Conservation (phyloP, 1,140 invertebrate genomes). For the Polypedilum vanderplanki region DNA sequence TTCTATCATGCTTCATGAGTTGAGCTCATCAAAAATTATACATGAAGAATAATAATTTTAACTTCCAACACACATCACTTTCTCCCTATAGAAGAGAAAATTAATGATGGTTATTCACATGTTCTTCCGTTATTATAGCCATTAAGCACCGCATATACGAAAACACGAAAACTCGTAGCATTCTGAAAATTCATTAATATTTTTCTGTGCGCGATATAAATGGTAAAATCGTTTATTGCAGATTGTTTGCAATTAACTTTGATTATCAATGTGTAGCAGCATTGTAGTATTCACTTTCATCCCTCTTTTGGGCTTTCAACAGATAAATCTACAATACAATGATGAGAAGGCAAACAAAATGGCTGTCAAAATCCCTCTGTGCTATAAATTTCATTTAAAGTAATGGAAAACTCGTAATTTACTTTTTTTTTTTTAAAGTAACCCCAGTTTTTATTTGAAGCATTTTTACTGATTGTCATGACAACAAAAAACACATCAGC, state of each 20-base stretch:
- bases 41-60: too few relatives aligned
- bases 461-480: background rate
- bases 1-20: too few relatives aligned
- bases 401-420: background rate
- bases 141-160: background rate
- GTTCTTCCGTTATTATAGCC: background rate
- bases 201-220: background rate
- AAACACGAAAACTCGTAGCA: background rate
- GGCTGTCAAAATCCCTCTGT: background rate
- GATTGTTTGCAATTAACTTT: background rate
- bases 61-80: background rate
- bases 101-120: constrained; percentile 18
- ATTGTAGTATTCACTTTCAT: background rate
- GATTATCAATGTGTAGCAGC: constrained; percentile 16
- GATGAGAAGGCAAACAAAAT: constrained; percentile 1
- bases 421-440: background rate
- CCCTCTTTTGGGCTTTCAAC: background rate
- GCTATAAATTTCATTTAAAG: too few relatives aligned
- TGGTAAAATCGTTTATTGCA: background rate
- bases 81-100: background rate
- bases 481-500: background rate
- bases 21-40: too few relatives aligned
- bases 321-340: background rate
- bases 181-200: constrained; percentile 11
- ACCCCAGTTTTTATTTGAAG: background rate